These are phyloP conservation scores for Phylloscopus collybita DNA, from an alignment of 2,797 vertebrate genomes.

Conservation along the genomic window DNA sequence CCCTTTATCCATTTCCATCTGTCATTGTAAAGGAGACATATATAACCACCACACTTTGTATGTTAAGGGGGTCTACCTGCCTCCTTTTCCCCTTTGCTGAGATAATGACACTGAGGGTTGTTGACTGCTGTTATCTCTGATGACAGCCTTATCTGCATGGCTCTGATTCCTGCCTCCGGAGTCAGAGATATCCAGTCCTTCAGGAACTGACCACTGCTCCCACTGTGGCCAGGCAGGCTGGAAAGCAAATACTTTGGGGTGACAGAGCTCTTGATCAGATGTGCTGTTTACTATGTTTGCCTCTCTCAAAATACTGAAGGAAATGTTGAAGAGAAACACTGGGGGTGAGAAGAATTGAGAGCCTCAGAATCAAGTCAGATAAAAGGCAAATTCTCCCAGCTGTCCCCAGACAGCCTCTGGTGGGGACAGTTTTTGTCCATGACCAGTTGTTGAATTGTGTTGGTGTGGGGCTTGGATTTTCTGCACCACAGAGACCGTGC, in stretches of 20 bases:
- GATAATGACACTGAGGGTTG: slow-evolving; percentile 75
- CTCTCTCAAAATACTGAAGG: neutral
- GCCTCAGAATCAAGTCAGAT: neutral
- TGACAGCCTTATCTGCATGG: slow-evolving; percentile 79
- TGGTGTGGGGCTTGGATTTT: neutral
- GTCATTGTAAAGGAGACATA: slow-evolving; percentile 76
- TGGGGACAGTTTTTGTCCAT: neutral
- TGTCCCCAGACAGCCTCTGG: neutral
- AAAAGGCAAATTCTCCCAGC: neutral
- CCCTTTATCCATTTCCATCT: slow-evolving; percentile 69
- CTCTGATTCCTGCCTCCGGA: slow-evolving; percentile 71
- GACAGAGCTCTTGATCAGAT: neutral
- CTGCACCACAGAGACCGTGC: fast-evolving
- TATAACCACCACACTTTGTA: slow-evolving; percentile 71
- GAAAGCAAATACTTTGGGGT: neutral
- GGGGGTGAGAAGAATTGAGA: neutral
- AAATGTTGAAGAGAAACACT: neutral
- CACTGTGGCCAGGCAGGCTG: neutral
- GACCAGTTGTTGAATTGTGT: neutral
- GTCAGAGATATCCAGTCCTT: slow-evolving; percentile 69
- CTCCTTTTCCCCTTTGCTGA: slow-evolving; percentile 66
- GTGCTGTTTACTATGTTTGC: neutral
- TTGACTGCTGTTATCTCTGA: slow-evolving; percentile 79
- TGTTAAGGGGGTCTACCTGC: slow-evolving; percentile 70
- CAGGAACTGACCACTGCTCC: slow-evolving; percentile 67